Evolutionary conservation across 2,888 invertebrate genomes (phyloP), one percentile per base, ranked within the genome.

Genomic region (Scrobipalpa atriplicella): DNA sequence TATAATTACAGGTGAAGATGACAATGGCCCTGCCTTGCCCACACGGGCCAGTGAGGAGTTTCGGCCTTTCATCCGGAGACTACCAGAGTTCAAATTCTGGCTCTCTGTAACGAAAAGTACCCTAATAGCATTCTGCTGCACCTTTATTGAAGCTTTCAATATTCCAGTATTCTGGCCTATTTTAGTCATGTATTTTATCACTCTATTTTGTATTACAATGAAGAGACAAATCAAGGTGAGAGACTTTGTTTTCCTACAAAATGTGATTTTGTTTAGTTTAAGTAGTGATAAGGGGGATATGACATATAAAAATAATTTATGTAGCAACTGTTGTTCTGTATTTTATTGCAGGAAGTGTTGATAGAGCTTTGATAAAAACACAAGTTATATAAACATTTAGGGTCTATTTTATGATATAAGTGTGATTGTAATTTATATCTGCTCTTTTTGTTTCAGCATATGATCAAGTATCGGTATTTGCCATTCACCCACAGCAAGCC

Each of bases 91-190:
- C 86, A 99, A 99, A 90, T 99, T 99, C 91, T 99, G 99, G 99
- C 96, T 99, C 77, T 98, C 99, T 75, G 97, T 99, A 70, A 96
- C 97, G 69, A 99, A 98, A 87, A 98, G 99, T 76, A 98, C 99
- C 51, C 75, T 98, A 11, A 94, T 99, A 77, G 98, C 97, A 56
- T 94, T 98, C 82, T 91, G 95, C 75, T 99, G 98, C 93, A 99
- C 99, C 69, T 97, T 99, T 90, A 99, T 99, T 87, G 98, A 99
- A 82, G 96, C 97, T 79, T 98, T 99, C 91, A 99, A 99, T 94
- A 97, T 99, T 88, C 99, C 99, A 84, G 99, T 99, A 80, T 99
- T 99, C 93, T 99, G 99, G 99, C 99, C 99, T 69, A 99, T 99
- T 81, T 95, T 99, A 86, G 99, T 99, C 80, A 98, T 99, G 97